phyloP scores from a whole-genome alignment of 1,140 invertebrate genomes.

The Euura lappo region DNA sequence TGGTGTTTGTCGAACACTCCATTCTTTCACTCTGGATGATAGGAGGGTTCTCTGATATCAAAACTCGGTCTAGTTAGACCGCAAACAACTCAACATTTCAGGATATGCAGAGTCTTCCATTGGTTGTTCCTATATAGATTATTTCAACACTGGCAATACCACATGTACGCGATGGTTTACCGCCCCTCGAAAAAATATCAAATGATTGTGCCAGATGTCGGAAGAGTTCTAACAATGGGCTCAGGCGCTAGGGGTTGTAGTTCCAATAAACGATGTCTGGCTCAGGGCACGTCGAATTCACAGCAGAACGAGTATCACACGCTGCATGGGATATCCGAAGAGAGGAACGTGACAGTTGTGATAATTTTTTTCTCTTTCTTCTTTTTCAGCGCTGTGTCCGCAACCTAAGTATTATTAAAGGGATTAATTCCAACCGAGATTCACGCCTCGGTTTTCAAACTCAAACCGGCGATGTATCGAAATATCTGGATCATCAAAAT shows the following conservation, averaged over 20 bases:
- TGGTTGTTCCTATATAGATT: not conserved
- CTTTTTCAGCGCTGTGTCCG: not conserved
- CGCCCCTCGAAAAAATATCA: not conserved
- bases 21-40: too few species aligned
- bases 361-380: not conserved
- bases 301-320: not conserved
- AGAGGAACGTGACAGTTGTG: not conserved
- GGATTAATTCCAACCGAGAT: not conserved
- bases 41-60: too few species aligned
- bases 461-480: not conserved
- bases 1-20: too few species aligned
- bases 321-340: not conserved
- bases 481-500: not conserved
- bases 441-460: not conserved
- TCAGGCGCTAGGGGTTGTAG: not conserved
- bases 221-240: slow-evolving; percentile 1
- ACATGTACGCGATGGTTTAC: not conserved
- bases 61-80: not conserved
- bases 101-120: not conserved
- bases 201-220: not conserved
- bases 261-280: slow-evolving; percentile 5
- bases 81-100: not conserved
- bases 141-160: not conserved
- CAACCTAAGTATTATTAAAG: not conserved
- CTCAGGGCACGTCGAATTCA: not conserved